Evolutionary conservation across 2,113 vertebrate species (phyloP), one percentile per base, ranked within the genome.

Genomic region (Monopterus albus): DNA sequence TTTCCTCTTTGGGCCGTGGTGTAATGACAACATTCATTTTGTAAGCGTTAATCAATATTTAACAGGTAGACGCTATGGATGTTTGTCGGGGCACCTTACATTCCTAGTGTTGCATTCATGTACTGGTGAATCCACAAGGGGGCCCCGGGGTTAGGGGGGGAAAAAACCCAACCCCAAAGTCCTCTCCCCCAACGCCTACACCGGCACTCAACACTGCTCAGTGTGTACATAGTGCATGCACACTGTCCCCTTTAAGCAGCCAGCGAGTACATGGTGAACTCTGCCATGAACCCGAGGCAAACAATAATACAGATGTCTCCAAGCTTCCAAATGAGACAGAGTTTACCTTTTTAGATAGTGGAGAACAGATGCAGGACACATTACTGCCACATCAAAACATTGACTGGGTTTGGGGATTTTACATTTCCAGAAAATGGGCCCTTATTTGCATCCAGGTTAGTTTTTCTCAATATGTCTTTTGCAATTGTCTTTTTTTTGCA

Each of bases 181-280:
- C 78, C 68, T 66, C 60, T 74, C 56, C 47, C 74, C 75, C 46
- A 53, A 47, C 5, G 42, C 64, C 68, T 61, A 29, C 45, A 49
- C 61, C 49, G 36, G 49, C 43, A 58, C 72, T 78, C 74, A 79
- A 67, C 68, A 74, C 53, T 28, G 66, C 45, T 64, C 68, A 79
- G 61, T 89, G 89, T 89, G 86, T 89, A 85, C 83, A 91, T 25
- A 87, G 89, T 85, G 83, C 85, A 85, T 59, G 79, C 84, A 82
- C 83, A 71, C 78, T 86, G 82, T 89, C 50, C 74, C 76, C 77
- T 79, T 45, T 73, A 60, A 79, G 57, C 81, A 74, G 53, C 72
- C 66, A 68, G 40, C 67, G 53, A 76, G 64, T 75, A 79, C 71
- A 77, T 81, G 11, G 55, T 70, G 76, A 79, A 82, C 79, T 80